Base-by-base conservation (phyloP, 2,888 invertebrate genomes). In the Sarcophaga variegata region DNA sequence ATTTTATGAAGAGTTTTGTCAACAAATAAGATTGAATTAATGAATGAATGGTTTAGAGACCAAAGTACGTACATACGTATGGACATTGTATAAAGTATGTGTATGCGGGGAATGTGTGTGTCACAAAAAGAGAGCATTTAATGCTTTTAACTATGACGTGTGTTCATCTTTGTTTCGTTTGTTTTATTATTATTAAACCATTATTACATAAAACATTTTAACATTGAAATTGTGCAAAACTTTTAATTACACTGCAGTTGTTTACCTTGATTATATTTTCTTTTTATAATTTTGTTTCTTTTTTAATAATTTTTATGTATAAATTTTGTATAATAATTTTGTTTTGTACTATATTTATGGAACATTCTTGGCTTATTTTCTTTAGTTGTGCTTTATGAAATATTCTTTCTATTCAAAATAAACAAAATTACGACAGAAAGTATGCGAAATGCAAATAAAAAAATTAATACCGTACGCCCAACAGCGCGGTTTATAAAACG, bases 181-280 rank as follows among this genome's bases (percentile, higher is more conserved):
- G 1, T 10, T 8, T 14, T 69, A 54, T 67, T 67, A 14, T 59
- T 59, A 37, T 80, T 62, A 59, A 75, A 81, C 22, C 47, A 60
- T 74, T 70, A 83, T 86, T 86, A 86, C 81, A 86, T 86, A 86
- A 86, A 54, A 83, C 25, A 27, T 47, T 69, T 81, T 71, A 76
- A 71, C 67, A 70, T 67, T 81, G 66, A 69, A 66, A 27, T 27
- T 76, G 37, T 66, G 10, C 63, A 49, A 60, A 49, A 62, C 11
- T 63, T 14, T 25, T 20, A 49, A 37, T 74, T 20, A 27, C 49
- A 27, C 20, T 27, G 37, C 12, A 14, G 17, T 66, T 37, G 20
- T 81, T 70, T 63, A 76, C 76, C 70, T 76, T 76, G 47, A 81
- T n/a, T 71, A 63, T 59, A 1, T 14, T 49, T 70, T 20, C 10